A percentile compares a stretch with the other conserved stretches of the same genome.
Conservation (phyloP, 2,888 invertebrate genomes). For the Hemithea aestivaria region DNA sequence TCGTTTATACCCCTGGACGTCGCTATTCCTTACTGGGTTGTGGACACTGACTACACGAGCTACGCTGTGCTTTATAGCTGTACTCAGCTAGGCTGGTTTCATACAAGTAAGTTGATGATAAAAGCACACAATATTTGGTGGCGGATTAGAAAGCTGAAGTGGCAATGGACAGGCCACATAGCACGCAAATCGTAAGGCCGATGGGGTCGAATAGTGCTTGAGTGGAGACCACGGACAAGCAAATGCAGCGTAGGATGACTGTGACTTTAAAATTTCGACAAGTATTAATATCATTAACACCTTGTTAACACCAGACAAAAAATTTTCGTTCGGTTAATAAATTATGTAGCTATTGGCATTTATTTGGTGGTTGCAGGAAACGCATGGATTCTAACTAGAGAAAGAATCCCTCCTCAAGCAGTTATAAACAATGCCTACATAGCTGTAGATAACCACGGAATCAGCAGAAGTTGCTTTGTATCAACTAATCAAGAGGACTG, state of each 20-base stretch:
- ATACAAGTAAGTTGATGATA: slow-evolving; percentile 64
- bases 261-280: too few relatives aligned
- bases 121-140: too few relatives aligned
- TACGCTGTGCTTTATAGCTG: slow-evolving; percentile 86
- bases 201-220: too few relatives aligned
- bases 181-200: too few relatives aligned
- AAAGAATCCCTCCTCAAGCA: slow-evolving; percentile 73
- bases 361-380: slow-evolving; percentile 68
- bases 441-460: slow-evolving; percentile 75
- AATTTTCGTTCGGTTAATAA: neutral
- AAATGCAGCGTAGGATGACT: too few relatives aligned
- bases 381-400: slow-evolving; percentile 82
- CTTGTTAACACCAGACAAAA: too few relatives aligned
- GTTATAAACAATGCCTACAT: slow-evolving; percentile 80
- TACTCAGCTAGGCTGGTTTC: slow-evolving; percentile 70
- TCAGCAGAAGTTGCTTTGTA: slow-evolving; percentile 78
- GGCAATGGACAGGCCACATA: too few relatives aligned
- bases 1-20: slow-evolving; percentile 79
- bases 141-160: too few relatives aligned
- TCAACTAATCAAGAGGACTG: slow-evolving; percentile 83
- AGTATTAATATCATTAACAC: too few relatives aligned
- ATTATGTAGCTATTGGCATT: neutral
- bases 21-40: slow-evolving; percentile 75
- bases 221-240: too few relatives aligned
- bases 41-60: slow-evolving; percentile 86